Evolutionary conservation across 2,888 invertebrate genomes (phyloP).

Genomic region (Neria commutata): DNA sequence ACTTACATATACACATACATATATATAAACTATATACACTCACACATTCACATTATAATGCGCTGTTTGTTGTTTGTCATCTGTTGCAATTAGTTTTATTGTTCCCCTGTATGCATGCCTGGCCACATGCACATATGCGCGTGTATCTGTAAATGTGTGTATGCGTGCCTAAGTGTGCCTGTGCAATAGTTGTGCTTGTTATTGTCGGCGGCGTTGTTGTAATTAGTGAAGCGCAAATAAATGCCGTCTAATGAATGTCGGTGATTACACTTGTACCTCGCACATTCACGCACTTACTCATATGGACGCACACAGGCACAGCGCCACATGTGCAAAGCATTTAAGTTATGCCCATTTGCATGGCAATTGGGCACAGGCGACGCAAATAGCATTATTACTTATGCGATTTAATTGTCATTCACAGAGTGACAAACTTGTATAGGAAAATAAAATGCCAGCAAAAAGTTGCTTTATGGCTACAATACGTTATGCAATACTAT

Average conservation of each 20-base stretch:
- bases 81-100: constrained; percentile 56
- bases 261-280: constrained; percentile 48
- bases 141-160: constrained; percentile 1
- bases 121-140: neutral
- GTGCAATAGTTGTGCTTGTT: constrained; percentile 5
- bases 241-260: constrained; percentile 49
- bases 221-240: constrained; percentile 56
- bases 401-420: neutral
- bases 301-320: no score
- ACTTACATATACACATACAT: no score
- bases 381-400: neutral
- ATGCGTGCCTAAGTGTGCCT: constrained; percentile 4
- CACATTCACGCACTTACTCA: no score
- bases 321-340: no score
- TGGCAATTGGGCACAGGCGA: constrained; percentile 39
- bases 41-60: no score
- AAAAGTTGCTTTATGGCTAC: no score
- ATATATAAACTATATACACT: no score
- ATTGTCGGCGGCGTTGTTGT: constrained; percentile 36
- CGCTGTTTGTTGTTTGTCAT: constrained; percentile 32
- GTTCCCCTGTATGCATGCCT: constrained; percentile 37
- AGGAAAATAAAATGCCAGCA: no score
- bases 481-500: no score
- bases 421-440: no score
- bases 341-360: no score